phyloP scores from a whole-genome alignment of 2,888 invertebrate species.

The Lypha dubia region DNA sequence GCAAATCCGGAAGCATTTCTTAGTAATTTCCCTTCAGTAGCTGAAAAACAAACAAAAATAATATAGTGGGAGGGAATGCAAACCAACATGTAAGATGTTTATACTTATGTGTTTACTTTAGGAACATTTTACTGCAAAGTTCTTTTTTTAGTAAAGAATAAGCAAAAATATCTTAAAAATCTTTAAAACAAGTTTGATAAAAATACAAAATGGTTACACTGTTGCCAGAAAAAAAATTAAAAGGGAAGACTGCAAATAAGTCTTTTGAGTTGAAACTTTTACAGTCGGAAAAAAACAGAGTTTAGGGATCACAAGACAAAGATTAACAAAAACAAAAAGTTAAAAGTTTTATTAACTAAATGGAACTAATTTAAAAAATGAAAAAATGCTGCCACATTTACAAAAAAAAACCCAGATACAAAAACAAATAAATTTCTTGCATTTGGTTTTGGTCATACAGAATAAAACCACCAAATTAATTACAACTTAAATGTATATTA shows the following conservation, averaged over 20 bases:
- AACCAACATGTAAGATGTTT: neutral
- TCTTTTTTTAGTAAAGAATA: neutral
- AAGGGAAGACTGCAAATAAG: neutral
- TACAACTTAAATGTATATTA: neutral
- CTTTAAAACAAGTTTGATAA: conserved; percentile 29
- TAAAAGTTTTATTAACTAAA: no score
- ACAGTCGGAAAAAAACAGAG: neutral
- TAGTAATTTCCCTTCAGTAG: conserved; percentile 50
- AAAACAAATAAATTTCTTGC: neutral
- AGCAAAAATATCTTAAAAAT: conserved; percentile 4
- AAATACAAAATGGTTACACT: conserved; percentile 14
- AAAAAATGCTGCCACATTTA: no score
- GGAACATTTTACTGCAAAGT: neutral
- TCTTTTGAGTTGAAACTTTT: neutral
- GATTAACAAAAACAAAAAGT: no score
- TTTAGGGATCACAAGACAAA: no score
- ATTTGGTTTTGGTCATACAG: no score
- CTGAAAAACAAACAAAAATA: conserved; percentile 30
- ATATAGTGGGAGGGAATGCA: neutral
- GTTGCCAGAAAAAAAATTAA: neutral
- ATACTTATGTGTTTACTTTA: neutral
- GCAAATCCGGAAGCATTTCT: conserved; percentile 48
- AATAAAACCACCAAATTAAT: neutral
- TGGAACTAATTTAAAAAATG: no score
- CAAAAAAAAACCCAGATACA: no score